Base-by-base conservation (phyloP, 2,888 invertebrate species). In the Hofmannophila pseudospretella region DNA sequence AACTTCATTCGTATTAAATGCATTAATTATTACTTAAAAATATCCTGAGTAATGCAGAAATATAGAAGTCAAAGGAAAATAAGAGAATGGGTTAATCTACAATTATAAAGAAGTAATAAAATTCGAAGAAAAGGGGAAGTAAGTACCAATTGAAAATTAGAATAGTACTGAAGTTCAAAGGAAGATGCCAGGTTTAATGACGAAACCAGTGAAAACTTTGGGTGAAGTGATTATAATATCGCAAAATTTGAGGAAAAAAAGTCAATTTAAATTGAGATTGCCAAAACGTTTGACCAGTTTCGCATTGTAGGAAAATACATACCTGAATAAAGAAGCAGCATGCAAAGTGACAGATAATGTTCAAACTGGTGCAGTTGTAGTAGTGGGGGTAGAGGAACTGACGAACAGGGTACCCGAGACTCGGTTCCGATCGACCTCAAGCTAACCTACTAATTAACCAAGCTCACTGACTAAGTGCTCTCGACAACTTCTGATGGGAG, bases 391-490 rank as follows among this genome's bases (percentile, higher is more conserved):
- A 66, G 58, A 75, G 67, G 69, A 73, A 67, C 59, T 65, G 75
- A 74, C 69, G 69, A 76, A 67, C 62, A 67, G 60, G 64, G 67
- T 58, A 63, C 67, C 75, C 78, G 68, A 74, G 74, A 71, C 71
- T 69, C 73, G 68, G 68, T 66, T 69, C 56, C 66, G 68, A 72
- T 71, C 71, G 75, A 78, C 74, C 76, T 77, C 67, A 76, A 74
- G 68, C 84, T 85, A 82, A 72, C 85, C 82, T 81, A 77, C 81
- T 63, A 67, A 56, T 80, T 62, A 81, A 82, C 69, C 75, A 84
- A 85, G 85, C 86, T 81, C 68, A 64, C 71, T 74, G 71, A 67
- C 81, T 84, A 84, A 67, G 47, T 61, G 85, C 80, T 80, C 61
- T 76, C 68, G 75, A 78, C 63, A 69, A 76, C 58, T 70, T 77